A percentile compares a stretch with the other conserved stretches of the same genome.
These are phyloP conservation scores for Xestia xanthographa DNA, from an alignment of 2,888 invertebrate species.

Conservation along the genomic window DNA sequence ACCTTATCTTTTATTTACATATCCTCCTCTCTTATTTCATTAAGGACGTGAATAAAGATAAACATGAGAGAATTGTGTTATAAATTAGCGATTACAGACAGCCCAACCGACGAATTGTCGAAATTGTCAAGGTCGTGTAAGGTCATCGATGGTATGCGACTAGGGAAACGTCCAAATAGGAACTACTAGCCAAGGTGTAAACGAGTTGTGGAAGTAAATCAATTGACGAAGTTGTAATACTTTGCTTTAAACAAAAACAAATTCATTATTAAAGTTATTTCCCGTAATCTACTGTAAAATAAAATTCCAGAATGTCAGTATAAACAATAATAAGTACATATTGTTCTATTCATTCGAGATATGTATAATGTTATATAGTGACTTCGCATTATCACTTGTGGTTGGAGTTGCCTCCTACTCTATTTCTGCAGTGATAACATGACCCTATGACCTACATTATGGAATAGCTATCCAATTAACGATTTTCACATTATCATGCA, in stretches of 20 bases:
- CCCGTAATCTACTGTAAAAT: constrained; percentile 5
- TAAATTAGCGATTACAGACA: background rate
- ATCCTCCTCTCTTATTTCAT: background rate
- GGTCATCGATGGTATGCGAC: background rate
- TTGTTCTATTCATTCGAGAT: constrained; percentile 46
- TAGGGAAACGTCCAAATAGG: background rate
- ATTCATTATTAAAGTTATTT: background rate
- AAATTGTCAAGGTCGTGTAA: background rate
- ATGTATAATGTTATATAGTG: background rate
- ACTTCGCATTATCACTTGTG: constrained; percentile 46
- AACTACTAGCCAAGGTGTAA: background rate
- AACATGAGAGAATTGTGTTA: background rate
- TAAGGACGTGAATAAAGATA: background rate
- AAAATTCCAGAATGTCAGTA: constrained; percentile 8
- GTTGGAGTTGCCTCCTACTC: constrained; percentile 27
- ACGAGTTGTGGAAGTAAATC: background rate
- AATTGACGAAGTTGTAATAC: background rate
- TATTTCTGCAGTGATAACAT: constrained; percentile 47
- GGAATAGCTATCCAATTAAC: constrained; percentile 15
- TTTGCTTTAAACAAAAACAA: background rate
- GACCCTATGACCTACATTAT: constrained; percentile 49
- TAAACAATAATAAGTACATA: constrained; percentile 34
- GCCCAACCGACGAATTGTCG: background rate
- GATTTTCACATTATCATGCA: constrained; percentile 2
- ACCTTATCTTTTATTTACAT: background rate